Evolutionary conservation across 2,113 vertebrate species (phyloP).

Genomic region (Anguilla japonica): DNA sequence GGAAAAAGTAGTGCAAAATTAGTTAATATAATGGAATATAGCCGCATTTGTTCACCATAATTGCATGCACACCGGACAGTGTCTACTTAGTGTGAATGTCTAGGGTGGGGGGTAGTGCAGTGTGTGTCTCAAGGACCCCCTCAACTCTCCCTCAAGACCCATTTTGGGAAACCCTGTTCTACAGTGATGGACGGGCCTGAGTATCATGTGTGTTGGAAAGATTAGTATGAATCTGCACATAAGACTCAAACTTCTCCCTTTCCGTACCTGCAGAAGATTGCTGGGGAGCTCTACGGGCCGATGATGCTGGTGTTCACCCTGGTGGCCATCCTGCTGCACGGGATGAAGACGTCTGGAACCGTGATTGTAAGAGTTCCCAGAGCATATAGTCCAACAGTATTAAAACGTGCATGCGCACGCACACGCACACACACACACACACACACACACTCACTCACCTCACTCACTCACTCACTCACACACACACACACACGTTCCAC

Average conservation of each 20-base stretch:
- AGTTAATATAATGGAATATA: no score
- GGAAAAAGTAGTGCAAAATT: no score
- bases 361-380: conserved; percentile 82
- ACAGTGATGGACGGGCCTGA: background rate
- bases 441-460: no score
- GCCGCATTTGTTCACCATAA: no score
- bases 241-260: background rate
- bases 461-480: background rate
- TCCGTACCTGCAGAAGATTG: conserved; percentile 79
- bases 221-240: background rate
- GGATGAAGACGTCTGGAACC: conserved; percentile 97
- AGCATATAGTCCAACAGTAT: background rate
- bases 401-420: background rate
- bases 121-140: background rate
- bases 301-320: conserved; percentile 97
- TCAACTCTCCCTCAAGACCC: background rate
- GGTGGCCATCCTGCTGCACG: conserved; percentile 94
- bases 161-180: background rate
- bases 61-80: no score
- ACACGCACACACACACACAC: no score
- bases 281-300: conserved; percentile 93
- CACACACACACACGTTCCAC: no score
- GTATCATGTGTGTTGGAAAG: background rate
- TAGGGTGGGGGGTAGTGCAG: background rate
- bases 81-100: no score